Percentiles rank a stretch among this genome's conserved stretches.
phyloP scores from a whole-genome alignment of 2,888 invertebrate species.

The Drosophila robusta region DNA sequence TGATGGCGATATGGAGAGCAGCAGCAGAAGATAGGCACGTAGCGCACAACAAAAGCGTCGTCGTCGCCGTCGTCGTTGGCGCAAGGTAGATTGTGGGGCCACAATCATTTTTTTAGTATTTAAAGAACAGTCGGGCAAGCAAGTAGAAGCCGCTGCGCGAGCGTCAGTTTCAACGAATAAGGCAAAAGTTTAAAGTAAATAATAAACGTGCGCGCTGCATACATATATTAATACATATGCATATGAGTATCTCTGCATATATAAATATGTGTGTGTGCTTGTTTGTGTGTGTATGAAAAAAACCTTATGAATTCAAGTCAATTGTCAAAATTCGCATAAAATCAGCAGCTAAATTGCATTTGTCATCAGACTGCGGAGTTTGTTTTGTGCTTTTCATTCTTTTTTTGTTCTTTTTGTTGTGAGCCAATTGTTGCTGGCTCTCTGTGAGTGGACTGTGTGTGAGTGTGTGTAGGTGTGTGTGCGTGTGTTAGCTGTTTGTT shows the following conservation, averaged over 20 bases:
- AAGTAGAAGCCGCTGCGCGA: constrained; percentile 68
- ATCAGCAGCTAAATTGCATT: constrained; percentile 44
- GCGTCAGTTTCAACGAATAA: constrained; percentile 51
- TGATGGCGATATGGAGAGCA: constrained; percentile 51
- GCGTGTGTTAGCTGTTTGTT: constrained; percentile 37
- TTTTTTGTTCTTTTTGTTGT: constrained; percentile 29
- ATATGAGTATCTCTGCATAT: constrained; percentile 7
- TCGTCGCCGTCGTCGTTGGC: constrained; percentile 43
- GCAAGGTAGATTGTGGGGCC: constrained; percentile 65
- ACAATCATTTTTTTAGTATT: constrained; percentile 74
- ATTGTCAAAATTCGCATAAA: constrained; percentile 42
- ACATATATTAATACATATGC: constrained; percentile 24
- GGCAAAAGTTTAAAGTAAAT: constrained; percentile 69
- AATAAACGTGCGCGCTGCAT: constrained; percentile 33
- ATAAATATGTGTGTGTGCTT: not conserved
- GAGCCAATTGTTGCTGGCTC: constrained; percentile 49
- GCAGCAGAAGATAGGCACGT: constrained; percentile 55
- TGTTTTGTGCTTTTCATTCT: constrained; percentile 38
- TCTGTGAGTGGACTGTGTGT: constrained; percentile 9
- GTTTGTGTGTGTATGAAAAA: constrained; percentile 10
- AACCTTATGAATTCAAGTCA: constrained; percentile 41
- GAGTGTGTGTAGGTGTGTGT: constrained; percentile 8
- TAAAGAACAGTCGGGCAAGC: constrained; percentile 81
- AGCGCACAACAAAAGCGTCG: constrained; percentile 56
- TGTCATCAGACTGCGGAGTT: constrained; percentile 40